phyloP scores from a whole-genome alignment of 2,113 vertebrate genomes.

The Myotis brandtii region DNA sequence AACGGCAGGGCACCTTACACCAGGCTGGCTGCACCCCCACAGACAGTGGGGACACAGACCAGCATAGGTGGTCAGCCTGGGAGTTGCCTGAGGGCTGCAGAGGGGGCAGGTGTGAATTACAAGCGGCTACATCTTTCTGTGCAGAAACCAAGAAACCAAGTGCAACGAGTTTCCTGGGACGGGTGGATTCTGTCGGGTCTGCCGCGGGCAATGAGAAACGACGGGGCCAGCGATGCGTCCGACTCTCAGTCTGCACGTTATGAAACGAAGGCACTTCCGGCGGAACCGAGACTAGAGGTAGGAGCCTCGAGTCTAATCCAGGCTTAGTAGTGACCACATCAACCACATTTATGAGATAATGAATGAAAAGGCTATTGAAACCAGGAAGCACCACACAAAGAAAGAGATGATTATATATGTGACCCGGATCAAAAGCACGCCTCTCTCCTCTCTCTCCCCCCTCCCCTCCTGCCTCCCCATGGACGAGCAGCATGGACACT shows the following conservation, averaged over 20 bases:
- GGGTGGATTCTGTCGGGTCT: not conserved
- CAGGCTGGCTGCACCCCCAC: not conserved
- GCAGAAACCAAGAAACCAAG: not conserved
- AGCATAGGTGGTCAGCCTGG: not conserved
- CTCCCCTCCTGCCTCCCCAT: not conserved
- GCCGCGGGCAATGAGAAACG: fast-evolving
- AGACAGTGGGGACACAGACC: not conserved
- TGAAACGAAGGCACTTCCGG: not conserved
- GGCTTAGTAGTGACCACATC: not conserved
- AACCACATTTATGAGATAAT: not conserved
- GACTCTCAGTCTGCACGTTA: not conserved
- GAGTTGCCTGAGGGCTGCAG: fast-evolving
- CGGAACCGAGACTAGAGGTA: not conserved
- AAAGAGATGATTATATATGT: not conserved
- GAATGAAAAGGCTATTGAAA: conserved; percentile 21
- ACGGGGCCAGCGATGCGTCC: not conserved
- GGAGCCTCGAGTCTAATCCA: not conserved
- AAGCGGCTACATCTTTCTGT: not conserved
- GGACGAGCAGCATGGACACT: too few relatives aligned
- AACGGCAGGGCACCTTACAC: not conserved
- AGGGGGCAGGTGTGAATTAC: too few relatives aligned
- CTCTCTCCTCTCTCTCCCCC: not conserved
- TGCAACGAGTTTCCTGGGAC: not conserved
- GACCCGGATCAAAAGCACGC: not conserved
- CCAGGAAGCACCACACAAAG: not conserved